Base-by-base conservation (phyloP, 1,140 invertebrate species). In the Trachymyrmex septentrionalis region DNA sequence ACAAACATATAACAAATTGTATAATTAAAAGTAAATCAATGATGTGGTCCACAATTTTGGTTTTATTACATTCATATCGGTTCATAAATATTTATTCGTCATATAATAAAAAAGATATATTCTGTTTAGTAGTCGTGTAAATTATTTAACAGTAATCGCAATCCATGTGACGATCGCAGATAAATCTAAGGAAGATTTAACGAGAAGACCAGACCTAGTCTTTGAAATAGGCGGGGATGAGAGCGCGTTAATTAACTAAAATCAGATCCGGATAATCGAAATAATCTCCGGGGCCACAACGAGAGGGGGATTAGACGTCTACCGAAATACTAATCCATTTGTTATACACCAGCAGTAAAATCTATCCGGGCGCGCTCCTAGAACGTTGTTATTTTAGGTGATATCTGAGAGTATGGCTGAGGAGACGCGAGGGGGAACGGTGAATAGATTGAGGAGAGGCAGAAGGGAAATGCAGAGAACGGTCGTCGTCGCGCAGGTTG, bases 291-390 rank as follows among this genome's bases (percentile, higher is more conserved):
- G 34, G 48, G 66, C 53, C 55, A 7, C 85, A 81, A 86, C 72
- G 87, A 81, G 59, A 34, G 19, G 27, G 86, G 88, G 87, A 86
- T 88, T 81, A 86, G 48, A 21, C 69, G 75, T 81, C 75, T 86
- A 87, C 88, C 64, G 78, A 86, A 90, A 90, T 89, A 87, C 88
- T 90, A 90, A 90, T 90, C 88, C 85, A 90, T 90, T 90, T 90
- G 88, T 90, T 90, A 90, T 87, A 90, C 57, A 90, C 67, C 48
- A 63, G 76, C 85, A 57, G 88, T 90, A 89, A 84, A 89, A 89
- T 89, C 84, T 89, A 89, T 89, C 88, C 85, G 61, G 69, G 59
- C 63, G 88, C 38, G 71, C 53, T 90, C 27, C 64, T 59, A 76
- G 85, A 61, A 69, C 66, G 85, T 77, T 90, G 88, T 90, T 90